Conservation (phyloP, 2,888 invertebrate genomes). For the Fragum whitleyi region DNA sequence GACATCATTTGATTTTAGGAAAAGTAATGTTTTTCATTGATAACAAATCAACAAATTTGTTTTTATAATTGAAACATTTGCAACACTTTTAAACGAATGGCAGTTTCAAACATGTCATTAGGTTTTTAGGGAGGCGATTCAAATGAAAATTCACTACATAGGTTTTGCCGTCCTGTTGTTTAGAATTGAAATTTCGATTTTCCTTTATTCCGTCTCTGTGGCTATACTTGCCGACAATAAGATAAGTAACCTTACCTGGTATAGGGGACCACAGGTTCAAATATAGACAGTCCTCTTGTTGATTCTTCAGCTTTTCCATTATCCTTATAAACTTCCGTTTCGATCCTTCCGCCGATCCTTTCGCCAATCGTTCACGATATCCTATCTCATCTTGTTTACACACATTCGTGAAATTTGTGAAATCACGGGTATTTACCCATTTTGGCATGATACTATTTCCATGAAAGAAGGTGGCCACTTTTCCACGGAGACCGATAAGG, state of each 20-base stretch:
- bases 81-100: no score
- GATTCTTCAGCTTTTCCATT: slow-evolving; percentile 44
- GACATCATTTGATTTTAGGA: no score
- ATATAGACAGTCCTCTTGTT: slow-evolving; percentile 56
- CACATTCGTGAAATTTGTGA: slow-evolving; percentile 38
- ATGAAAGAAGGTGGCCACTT: slow-evolving; percentile 45
- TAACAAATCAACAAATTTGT: no score
- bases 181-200: no score
- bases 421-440: slow-evolving; percentile 52
- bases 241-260: slow-evolving; percentile 40
- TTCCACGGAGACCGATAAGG: slow-evolving; percentile 40
- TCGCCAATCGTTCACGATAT: slow-evolving; percentile 22
- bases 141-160: no score
- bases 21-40: no score
- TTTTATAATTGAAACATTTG: no score
- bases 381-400: slow-evolving; percentile 47
- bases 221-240: no score
- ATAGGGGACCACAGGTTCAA: slow-evolving; percentile 59
- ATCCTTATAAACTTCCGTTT: slow-evolving; percentile 31
- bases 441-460: slow-evolving; percentile 38
- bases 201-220: no score
- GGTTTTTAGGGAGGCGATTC: no score
- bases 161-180: no score
- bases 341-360: slow-evolving; percentile 40
- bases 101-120: no score